These are phyloP conservation scores for Rafetus swinhoei DNA, from an alignment of 2,113 vertebrate genomes.

Conservation along the genomic window DNA sequence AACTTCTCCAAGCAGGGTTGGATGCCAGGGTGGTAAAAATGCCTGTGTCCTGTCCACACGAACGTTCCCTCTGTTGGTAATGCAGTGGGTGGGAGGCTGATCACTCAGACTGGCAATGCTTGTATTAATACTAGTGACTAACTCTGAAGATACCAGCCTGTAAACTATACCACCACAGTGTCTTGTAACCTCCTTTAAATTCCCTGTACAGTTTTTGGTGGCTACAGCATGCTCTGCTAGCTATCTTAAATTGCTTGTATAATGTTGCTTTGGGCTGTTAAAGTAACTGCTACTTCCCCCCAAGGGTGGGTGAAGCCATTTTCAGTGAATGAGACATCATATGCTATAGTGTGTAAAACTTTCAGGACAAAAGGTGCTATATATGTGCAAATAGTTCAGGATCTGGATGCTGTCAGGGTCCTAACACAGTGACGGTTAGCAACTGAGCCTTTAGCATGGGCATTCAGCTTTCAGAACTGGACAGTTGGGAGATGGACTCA, in stretches of 20 bases:
- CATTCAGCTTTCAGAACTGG: conserved; percentile 1
- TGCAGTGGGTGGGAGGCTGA: neutral
- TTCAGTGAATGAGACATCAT: neutral
- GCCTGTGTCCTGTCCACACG: neutral
- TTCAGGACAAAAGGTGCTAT: neutral
- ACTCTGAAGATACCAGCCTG: neutral
- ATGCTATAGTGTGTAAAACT: neutral
- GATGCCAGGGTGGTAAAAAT: neutral
- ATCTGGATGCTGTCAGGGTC: neutral
- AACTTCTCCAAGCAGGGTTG: neutral
- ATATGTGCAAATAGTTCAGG: neutral
- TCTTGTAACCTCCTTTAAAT: neutral
- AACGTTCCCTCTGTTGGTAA: neutral
- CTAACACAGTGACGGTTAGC: neutral
- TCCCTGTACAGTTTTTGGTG: neutral
- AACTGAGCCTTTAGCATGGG: neutral
- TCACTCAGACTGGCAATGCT: neutral
- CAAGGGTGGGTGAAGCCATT: neutral
- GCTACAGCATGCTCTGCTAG: neutral
- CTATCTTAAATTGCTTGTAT: neutral
- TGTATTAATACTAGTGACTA: neutral
- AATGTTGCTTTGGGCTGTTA: neutral
- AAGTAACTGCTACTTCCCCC: neutral
- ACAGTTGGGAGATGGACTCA: neutral
- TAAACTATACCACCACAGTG: neutral